Base-by-base conservation (phyloP, 1,140 invertebrate species). In the Melipona quadrifasciata region DNA sequence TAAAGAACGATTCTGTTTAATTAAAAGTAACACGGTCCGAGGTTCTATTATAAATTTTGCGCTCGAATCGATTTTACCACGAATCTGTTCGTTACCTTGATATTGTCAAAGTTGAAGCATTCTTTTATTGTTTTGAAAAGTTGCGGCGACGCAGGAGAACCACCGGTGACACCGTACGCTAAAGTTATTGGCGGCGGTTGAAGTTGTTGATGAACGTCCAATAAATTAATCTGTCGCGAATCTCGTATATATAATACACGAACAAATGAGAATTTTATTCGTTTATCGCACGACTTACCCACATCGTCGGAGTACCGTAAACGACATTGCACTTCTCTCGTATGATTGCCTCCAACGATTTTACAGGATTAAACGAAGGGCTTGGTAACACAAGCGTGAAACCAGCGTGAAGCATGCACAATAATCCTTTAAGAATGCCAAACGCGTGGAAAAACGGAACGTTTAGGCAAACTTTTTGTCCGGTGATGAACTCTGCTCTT, bases 221-320 rank as follows among this genome's bases (percentile, higher is more conserved):
- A 78, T 74, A 94, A 77, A 86, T 93, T 91, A 2, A 92, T 86
- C 94, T 94, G 19, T 19, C 77, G 74, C 14, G 74, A 58, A 80
- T 27, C 10, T 76, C 1, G 16, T 19, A 19, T 17, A 19, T n/a
- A 0, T 11, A 10, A 4, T 34, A 1, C 6, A 61, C 21, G 19
- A 47, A 27, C 27, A 27, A 72, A 39, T 21, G 73, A 64, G 64
- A 76, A 31, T 65, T 61, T 74, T 80, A 53, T 71, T 16, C 34
- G 11, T 61, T 61, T 61, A 14, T n/a, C 24, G 14, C 1, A 4
- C n/a, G 24, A 61, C 99, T 98, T 78, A 99, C 97, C 93, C 97
- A 98, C 99, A 99, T 99, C 0, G 99, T 99, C 10, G 99, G 99
- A 0, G 99, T 99, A 21, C 99, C 99, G 90, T 97, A 98, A 24